Evolutionary conservation across 2,888 invertebrate genomes (phyloP).

Genomic region (Metalampra italica): DNA sequence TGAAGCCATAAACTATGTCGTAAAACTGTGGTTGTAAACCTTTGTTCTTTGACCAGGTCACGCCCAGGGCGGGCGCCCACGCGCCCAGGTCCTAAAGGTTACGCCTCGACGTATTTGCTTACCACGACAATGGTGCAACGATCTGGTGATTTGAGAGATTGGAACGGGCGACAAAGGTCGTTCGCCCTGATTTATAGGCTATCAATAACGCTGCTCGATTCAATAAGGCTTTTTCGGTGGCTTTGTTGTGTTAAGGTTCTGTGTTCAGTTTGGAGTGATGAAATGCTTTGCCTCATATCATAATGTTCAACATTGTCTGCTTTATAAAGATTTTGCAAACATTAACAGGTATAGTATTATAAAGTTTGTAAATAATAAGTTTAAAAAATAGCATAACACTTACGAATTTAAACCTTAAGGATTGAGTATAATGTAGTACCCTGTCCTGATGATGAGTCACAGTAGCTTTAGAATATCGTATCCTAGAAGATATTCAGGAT

Average conservation of each 20-base stretch:
- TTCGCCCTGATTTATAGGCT: conserved; percentile 11
- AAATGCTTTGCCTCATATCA: too few species aligned
- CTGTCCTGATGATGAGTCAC: too few species aligned
- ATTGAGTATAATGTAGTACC: too few species aligned
- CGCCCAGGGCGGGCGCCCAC: conserved; percentile 7
- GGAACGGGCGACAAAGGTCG: conserved; percentile 5
- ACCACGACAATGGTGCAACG: conserved; percentile 3
- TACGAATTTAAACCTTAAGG: too few species aligned
- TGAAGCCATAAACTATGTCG: background rate
- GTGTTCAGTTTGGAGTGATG: background rate
- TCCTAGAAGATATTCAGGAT: too few species aligned
- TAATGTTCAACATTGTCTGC: too few species aligned
- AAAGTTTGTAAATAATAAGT: too few species aligned
- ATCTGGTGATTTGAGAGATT: background rate
- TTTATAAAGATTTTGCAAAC: too few species aligned
- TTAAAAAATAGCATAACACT: too few species aligned
- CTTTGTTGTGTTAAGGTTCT: background rate
- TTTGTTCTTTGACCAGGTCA: conserved; percentile 6
- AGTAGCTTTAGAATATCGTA: too few species aligned
- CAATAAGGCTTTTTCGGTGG: conserved; percentile 2
- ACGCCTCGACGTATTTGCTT: conserved; percentile 1
- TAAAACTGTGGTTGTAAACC: background rate
- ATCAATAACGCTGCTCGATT: conserved; percentile 4
- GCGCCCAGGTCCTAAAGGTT: conserved; percentile 4
- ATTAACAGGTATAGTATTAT: too few species aligned